Evolutionary conservation across 37 sponge, comb jelly and placozoan genomes (phyloP).

Genomic region (Axinella damicornis): DNA sequence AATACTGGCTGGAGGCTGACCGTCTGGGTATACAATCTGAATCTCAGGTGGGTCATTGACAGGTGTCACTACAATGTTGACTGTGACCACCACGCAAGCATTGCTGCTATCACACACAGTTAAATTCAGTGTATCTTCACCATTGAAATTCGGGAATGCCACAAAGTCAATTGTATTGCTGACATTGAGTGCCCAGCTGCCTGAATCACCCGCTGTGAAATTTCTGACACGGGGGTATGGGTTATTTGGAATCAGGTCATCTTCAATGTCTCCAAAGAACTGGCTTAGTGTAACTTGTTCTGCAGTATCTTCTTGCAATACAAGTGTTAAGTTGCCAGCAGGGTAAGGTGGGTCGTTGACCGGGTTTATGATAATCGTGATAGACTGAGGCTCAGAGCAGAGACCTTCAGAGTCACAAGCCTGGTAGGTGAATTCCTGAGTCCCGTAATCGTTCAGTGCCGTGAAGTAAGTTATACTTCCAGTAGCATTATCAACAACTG

Average conservation of each 20-base stretch:
- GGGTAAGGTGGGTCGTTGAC: constrained; percentile 88
- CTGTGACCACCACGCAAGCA: constrained; percentile 34
- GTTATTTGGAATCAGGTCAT: constrained; percentile 55
- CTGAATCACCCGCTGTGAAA: not conserved
- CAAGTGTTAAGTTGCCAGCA: constrained; percentile 30
- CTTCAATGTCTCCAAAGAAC: constrained; percentile 86
- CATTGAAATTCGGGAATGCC: constrained; percentile 50
- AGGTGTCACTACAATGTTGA: constrained; percentile 58
- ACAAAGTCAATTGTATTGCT: constrained; percentile 10
- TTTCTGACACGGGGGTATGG: constrained; percentile 26
- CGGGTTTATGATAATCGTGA: constrained; percentile 63
- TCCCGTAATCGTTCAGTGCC: constrained; percentile 68
- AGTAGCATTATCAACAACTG: constrained; percentile 32
- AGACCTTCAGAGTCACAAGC: constrained; percentile 78
- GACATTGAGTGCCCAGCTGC: not conserved
- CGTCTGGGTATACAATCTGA: constrained; percentile 1
- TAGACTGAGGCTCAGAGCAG: constrained; percentile 55
- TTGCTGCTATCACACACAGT: constrained; percentile 73
- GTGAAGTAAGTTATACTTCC: constrained; percentile 69
- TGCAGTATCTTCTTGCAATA: constrained; percentile 65
- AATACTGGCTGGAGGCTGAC: not conserved
- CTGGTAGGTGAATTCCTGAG: constrained; percentile 48
- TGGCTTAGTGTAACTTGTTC: constrained; percentile 33
- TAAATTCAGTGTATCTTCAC: constrained; percentile 39
- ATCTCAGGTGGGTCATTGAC: constrained; percentile 84